Evolutionary conservation across 2,888 invertebrate genomes (phyloP), one percentile per base, ranked within the genome.

Genomic region (Drosophila kanekoi): DNA sequence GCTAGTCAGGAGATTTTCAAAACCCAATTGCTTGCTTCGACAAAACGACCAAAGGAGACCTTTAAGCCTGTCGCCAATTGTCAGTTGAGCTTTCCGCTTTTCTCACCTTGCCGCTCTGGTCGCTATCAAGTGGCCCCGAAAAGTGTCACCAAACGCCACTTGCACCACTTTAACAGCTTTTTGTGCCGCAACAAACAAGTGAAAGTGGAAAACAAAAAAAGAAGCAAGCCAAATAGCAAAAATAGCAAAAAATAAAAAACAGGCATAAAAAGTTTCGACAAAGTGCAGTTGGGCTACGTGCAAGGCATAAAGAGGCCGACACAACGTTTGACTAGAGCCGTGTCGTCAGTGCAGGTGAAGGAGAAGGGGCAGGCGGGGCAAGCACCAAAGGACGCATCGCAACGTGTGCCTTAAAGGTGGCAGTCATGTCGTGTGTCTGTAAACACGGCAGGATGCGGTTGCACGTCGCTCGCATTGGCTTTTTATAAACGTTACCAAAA

Each of bases 381-480:
- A 28, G 2, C 28, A 28, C 8, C 28, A 28, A 28, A 8, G 8
- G 38, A 40, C 41, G 49, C 53, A 58, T 20, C 45, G 45, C 53
- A 43, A 14, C 47, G 51, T 47, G 45, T 11, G 44, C 49, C 49
- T 48, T 40, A 35, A 52, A 44, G 72, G 75, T 65, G 66, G 84
- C 69, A 65, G 69, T 37, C 87, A 73, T 73, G 72, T 81, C 87
- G 69, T 72, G 71, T 79, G 77, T 77, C 73, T 83, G 77, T 48
- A 66, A 81, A 62, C 83, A 83, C 70, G 81, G 63, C 81, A 80
- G 69, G 61, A 58, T 87, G 83, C 77, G 83, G 83, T 85, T 85
- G 67, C 66, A 74, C 71, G 57, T 74, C 38, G 77, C 58, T 48
- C 48, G 35, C 37, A 49, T 23, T 72, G 66, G 57, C 58, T 74